Evolutionary conservation across 2,113 vertebrate genomes (phyloP).

Genomic region (Recurvirostra avosetta): DNA sequence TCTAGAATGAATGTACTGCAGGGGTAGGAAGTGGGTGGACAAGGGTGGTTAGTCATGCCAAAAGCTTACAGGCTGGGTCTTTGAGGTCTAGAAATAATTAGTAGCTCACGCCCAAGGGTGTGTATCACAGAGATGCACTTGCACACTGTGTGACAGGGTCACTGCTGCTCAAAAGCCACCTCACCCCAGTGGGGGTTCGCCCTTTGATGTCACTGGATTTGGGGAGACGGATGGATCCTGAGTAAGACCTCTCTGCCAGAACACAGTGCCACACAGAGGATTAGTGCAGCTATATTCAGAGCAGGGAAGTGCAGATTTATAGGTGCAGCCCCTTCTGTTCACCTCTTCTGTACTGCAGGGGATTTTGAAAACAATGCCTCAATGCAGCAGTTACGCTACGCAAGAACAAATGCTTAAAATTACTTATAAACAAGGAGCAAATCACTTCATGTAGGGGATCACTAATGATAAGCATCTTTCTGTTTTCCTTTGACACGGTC

Average conservation of each 20-base stretch:
- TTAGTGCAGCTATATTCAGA: background rate
- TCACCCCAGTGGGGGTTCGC: background rate
- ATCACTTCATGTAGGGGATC: background rate
- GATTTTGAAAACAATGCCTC: background rate
- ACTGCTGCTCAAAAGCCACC: background rate
- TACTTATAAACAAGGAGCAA: background rate
- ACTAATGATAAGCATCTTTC: background rate
- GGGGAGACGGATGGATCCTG: background rate
- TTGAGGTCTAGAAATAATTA: constrained; percentile 15
- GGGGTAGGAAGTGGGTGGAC: background rate
- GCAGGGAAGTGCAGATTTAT: background rate
- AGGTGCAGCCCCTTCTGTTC: background rate
- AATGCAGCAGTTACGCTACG: background rate
- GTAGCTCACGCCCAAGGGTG: background rate
- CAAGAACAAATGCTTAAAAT: background rate
- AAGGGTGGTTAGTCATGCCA: constrained; percentile 2
- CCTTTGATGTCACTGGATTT: background rate
- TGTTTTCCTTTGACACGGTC: background rate
- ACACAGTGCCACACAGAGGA: background rate
- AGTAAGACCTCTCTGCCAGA: background rate
- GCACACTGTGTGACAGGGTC: background rate
- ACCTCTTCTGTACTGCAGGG: background rate
- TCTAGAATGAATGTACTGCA: background rate
- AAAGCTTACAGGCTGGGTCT: background rate
- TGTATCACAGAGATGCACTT: background rate